Evolutionary conservation across 2,113 vertebrate genomes (phyloP), one percentile per base, ranked within the genome.

Genomic region (Apodemus speciosus): DNA sequence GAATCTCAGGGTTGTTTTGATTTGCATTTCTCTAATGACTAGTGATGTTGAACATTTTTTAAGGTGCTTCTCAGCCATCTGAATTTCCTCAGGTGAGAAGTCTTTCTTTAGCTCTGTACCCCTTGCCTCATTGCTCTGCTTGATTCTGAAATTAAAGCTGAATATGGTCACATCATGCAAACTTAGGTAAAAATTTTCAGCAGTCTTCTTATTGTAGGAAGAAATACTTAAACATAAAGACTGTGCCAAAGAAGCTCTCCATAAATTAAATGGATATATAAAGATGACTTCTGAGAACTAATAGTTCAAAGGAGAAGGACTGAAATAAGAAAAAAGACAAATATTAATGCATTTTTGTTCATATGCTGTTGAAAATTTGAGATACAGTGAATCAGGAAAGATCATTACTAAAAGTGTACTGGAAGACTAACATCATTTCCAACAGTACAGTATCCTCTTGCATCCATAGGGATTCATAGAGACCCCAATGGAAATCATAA

Each of bases 271-370:
- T 51, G 43, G 25, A 23, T 93, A 4, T 6, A 53, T 77, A 35
- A 27, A 10, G 3, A 81, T 23, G 35, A 68, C 10, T 73, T 68
- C 6, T 46, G 25, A 73, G 66, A 89, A 71, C 9, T 72, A 62
- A 94, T 62, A 53, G n/a, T 58, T 86, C 64, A 27, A 60, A 92
- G 60, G 60, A 87, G 38, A 92, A 73, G 9, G 18, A 76, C 32
- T 51, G 16, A 77, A 60, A 60, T 5, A 60, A 80, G 69, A 60
- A 91, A 72, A 71, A 3, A 77, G 35, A 9, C n/a, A 25, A 69
- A 32, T 32, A 89, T 58, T 72, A 21, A 58, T 43, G 16, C 1
- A 32, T 38, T 76, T 46, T 68, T 46, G 30, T 21, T 95, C 7
- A n/a, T 60, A 66, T 43, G 38, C 10, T 88, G 27, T 40, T 68